Conservation (phyloP, 1,140 invertebrate species). For the Oryctes rhinoceros region DNA sequence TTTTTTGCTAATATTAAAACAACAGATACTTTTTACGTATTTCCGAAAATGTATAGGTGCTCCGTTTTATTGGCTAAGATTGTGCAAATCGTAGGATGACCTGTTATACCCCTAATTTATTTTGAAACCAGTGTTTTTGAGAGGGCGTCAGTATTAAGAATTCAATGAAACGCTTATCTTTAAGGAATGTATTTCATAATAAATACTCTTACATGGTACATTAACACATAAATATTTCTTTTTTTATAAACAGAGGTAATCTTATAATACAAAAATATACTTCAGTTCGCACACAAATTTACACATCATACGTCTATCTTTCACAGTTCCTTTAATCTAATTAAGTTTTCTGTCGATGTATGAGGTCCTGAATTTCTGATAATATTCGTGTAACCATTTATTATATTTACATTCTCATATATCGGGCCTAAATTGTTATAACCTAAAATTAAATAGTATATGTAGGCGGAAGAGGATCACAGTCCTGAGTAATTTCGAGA, state of each 20-base stretch:
- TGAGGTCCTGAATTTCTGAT: background rate
- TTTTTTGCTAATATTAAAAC: no score
- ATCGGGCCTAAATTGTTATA: background rate
- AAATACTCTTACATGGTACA: constrained; percentile 4
- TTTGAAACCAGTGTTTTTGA: no score
- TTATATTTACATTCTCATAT: constrained; percentile 36
- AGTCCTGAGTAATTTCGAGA: no score
- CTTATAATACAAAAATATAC: background rate
- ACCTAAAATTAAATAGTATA: background rate
- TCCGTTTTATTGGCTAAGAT: no score
- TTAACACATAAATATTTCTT: constrained; percentile 4
- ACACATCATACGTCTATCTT: background rate
- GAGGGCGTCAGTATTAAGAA: no score
- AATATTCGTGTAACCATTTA: background rate
- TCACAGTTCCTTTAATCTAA: constrained; percentile 16
- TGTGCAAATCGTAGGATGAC: no score
- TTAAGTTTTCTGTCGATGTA: constrained; percentile 27
- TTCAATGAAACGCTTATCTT: no score
- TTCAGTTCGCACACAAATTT: background rate
- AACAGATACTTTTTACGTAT: no score
- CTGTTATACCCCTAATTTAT: no score
- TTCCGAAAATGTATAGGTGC: no score
- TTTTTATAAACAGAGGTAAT: background rate
- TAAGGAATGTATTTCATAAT: constrained; percentile 23
- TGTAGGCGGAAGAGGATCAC: no score